These are phyloP conservation scores for Cyclopterus lumpus DNA, from an alignment of 2,797 vertebrate species.

Conservation along the genomic window DNA sequence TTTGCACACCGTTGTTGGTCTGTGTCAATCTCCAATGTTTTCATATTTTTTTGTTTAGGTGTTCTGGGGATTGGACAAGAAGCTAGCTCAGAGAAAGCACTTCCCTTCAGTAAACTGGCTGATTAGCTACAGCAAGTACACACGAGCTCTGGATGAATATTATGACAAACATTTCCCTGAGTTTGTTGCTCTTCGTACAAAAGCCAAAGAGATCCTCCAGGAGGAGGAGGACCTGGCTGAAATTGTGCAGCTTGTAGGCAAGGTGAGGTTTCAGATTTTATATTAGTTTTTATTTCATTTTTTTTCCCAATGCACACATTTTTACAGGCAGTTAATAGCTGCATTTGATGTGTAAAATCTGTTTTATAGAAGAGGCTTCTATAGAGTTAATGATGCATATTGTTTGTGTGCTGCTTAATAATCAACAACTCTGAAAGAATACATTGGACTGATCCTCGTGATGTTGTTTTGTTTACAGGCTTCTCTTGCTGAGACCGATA, in stretches of 20 bases:
- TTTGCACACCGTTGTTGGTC: not conserved
- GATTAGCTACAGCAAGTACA: slow-evolving; percentile 99
- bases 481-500: slow-evolving; percentile 96
- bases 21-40: not conserved
- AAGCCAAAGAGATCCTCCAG: slow-evolving; percentile 98
- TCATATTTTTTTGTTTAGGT: slow-evolving; percentile 77
- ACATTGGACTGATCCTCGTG: not conserved
- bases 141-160: slow-evolving; percentile 94
- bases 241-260: slow-evolving; percentile 98
- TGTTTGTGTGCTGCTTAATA: not conserved
- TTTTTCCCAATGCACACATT: not conserved
- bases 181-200: slow-evolving; percentile 96
- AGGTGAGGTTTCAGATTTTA: slow-evolving; percentile 81
- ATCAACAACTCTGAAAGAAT: not conserved
- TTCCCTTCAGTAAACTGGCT: slow-evolving; percentile 99
- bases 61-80: slow-evolving; percentile 99
- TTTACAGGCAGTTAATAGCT: not conserved
- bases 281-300: too few relatives aligned
- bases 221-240: slow-evolving; percentile 98
- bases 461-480: slow-evolving; percentile 82
- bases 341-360: slow-evolving; percentile 5
- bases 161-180: slow-evolving; percentile 98
- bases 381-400: not conserved
- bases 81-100: slow-evolving; percentile 97
- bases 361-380: not conserved